Conservation (phyloP, 2,113 vertebrate genomes). For the rat (Rattus norvegicus) region GRCr8 NC_086021.1:97841501-97842000, state of each 20-base stretch:
- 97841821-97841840: conserved; percentile 18
- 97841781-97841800: conserved; percentile 55
- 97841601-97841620: no score
- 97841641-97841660: no score
- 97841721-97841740: not conserved
- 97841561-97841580: no score
- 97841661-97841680: no score
- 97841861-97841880: conserved; percentile 59
- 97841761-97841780: conserved; percentile 23
- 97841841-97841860: conserved; percentile 58
- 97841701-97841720: no score
- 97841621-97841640: no score
- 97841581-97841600: no score
- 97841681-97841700: no score
- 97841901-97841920: conserved; percentile 65
- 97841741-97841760: conserved; percentile 35
- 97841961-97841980: conserved; percentile 65
- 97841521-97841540: no score
- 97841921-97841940: conserved; percentile 59
- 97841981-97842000: conserved; percentile 75
- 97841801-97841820: conserved; percentile 38
- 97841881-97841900: conserved; percentile 58
- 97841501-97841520: no score
- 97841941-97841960: conserved; percentile 74
- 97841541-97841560: no score